Evolutionary conservation across 2,113 vertebrate species (phyloP), one percentile per base, ranked within the genome.

Genomic region (Nicator chloris): DNA sequence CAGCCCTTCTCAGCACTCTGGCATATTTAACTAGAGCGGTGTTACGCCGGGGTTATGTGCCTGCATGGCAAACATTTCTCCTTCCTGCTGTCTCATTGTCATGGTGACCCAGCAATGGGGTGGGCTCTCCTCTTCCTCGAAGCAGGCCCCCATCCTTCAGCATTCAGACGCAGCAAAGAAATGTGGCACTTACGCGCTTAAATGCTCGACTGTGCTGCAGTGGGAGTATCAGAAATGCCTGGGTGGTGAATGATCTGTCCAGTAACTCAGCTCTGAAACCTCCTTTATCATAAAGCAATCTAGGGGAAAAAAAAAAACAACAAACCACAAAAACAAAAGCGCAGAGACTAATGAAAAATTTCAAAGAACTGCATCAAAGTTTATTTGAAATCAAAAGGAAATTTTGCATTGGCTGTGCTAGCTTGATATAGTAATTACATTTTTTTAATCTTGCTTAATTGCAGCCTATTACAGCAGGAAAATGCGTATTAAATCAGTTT

Each of bases 111-210:
- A 69, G 92, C 82, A 70, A 28, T 86, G 81, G 56, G 88, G n/a
- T 86, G 83, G 69, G 66, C 77, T 83, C 79, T 68, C 37, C 44
- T 42, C 80, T 94, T 86, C 76, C 95, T 91, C 65, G 10, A 64
- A 70, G 24, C 77, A 88, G 91, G 88, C 86, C 63, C 83, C 81
- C 56, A 90, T 70, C 63, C 59, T 37, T 94, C 85, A 47, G 86
- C 94, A 83, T 97, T 98, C 95, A 96, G 95, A 80, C 11, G 80
- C 35, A 81, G 86, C n/a, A 51, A 96, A 98, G 98, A 98, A 97
- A 98, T 98, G 97, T 98, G 89, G 94, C 98, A 96, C 93, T 93
- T 97, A 95, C 57, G 26, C 96, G 97, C 97, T 96, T 95, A 97
- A 97, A 96, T 97, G 76, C 96, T 96, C 92, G 91, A 49, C 90